A percentile compares a stretch with the other conserved stretches of the same genome.
These are phyloP conservation scores for Delphinus delphis DNA, from an alignment of 2,113 vertebrate genomes.

Conservation along the genomic window DNA sequence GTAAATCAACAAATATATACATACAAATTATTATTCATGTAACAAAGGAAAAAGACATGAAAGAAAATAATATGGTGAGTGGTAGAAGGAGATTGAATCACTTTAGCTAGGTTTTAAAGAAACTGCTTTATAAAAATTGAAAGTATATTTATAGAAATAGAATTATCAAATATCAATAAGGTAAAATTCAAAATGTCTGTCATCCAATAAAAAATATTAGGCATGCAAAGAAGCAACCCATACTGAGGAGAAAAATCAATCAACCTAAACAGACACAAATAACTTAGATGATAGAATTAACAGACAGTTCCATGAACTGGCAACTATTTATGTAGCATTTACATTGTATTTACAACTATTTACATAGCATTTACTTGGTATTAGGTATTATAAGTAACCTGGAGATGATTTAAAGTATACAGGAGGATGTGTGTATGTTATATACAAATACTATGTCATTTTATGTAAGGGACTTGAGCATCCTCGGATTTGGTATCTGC, in stretches of 20 bases:
- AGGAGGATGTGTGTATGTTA: not conserved
- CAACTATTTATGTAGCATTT: not conserved
- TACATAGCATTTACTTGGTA: not conserved
- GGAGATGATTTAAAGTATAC: not conserved
- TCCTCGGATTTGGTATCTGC: not conserved
- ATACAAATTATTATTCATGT: not conserved
- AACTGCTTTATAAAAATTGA: not conserved
- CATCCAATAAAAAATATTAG: not conserved
- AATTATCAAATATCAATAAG: not conserved
- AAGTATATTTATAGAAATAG: not conserved
- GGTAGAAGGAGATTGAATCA: not conserved
- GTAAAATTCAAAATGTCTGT: not conserved
- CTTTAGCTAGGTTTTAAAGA: not conserved
- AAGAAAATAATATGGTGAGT: not conserved
- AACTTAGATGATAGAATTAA: not conserved
- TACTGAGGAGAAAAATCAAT: not conserved
- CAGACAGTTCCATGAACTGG: not conserved
- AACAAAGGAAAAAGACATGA: not conserved
- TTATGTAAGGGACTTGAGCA: not conserved
- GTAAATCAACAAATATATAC: not conserved
- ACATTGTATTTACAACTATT: not conserved
- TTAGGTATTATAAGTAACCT: not conserved
- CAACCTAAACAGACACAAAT: not conserved
- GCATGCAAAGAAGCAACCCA: not conserved
- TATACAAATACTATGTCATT: not conserved